A percentile compares a stretch with the other conserved stretches of the same genome.
Evolutionary conservation across 2,797 vertebrate species (phyloP).

Genomic region (Pangasius krempfi): DNA sequence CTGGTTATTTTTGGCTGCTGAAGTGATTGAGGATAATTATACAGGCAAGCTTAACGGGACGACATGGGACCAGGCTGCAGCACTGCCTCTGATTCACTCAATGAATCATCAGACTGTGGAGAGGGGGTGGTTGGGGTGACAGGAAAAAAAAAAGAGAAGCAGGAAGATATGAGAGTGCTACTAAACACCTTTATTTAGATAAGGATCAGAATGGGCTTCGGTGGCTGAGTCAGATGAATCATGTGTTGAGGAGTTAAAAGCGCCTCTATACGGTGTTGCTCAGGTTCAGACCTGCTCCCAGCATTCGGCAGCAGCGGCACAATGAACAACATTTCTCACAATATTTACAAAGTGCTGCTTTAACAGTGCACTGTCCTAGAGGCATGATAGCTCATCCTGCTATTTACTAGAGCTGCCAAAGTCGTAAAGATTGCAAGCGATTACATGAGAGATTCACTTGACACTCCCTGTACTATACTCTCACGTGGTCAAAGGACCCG

Average conservation of each 20-base stretch:
- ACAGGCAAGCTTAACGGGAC: slow-evolving; percentile 47
- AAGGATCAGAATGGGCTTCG: slow-evolving; percentile 21
- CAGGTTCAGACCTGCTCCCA: slow-evolving; percentile 17
- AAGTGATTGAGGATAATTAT: slow-evolving; percentile 57
- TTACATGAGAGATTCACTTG: not conserved
- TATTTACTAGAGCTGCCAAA: slow-evolving; percentile 6
- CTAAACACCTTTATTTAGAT: slow-evolving; percentile 41
- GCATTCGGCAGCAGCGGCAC: not conserved
- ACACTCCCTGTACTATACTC: not conserved
- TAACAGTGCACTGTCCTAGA: not conserved
- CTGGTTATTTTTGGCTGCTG: slow-evolving; percentile 58
- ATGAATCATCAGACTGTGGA: slow-evolving; percentile 68
- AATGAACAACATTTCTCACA: not conserved
- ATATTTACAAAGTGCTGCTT: not conserved
- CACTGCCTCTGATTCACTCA: slow-evolving; percentile 68
- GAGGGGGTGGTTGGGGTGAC: slow-evolving; percentile 40
- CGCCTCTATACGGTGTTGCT: not conserved
- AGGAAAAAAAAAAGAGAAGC: slow-evolving; percentile 41
- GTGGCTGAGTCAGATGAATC: slow-evolving; percentile 2
- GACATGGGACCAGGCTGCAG: slow-evolving; percentile 62
- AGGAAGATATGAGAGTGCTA: not conserved
- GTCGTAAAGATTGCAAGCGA: not conserved
- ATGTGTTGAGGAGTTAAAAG: slow-evolving; percentile 16
- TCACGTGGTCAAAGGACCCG: not conserved
- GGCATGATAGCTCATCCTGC: not conserved